Evolutionary conservation across 2,888 invertebrate genomes (phyloP), one percentile per base, ranked within the genome.

Genomic region (Lepidonotus clava): DNA sequence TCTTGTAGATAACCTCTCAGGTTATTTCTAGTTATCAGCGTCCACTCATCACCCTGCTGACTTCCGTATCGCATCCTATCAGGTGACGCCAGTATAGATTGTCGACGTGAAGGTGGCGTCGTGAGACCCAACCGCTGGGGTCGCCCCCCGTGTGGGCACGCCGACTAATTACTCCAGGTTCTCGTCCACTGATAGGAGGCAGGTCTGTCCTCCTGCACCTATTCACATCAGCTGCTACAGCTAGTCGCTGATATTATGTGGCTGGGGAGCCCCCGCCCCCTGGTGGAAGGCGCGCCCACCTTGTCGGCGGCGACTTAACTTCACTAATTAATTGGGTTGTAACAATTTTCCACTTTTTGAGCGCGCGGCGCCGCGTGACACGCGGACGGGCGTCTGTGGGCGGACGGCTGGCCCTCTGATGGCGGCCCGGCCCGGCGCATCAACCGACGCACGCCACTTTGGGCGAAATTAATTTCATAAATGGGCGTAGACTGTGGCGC

Each of bases 281-380:
- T 76, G 24, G 76, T 14, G 24, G 41, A 28, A 41, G 28, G 18
- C 24, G 14, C 80, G 80, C 51, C 51, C 41, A 36, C 51, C 56
- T 56, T 80, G 80, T 21, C 21, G 83, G 36, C 56, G n/a, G 83
- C 36, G 83, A 83, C 51, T 83, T 83, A 83, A 56, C 83, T 56
- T 56, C 61, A 36, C 61, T 83, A 83, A 83, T 83, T 83, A 83
- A 83, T 83, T 83, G 61, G 83, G 83, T 83, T 83, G 83, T 83
- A 83, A 56, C 61, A 53, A 83, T 83, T 83, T 83, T 83, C 83
- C 83, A 56, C 83, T 53, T 83, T 83, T 83, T 83, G 53, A 83
- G 56, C 56, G 53, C 83, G 32, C 83, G 83, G 28, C 80, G 80
- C 80, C 80, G 80, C 80, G 51, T 80, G 80, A 80, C 80, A 80